Base-by-base conservation (phyloP, 1,140 invertebrate genomes). In the Archivesica marissinica region DNA sequence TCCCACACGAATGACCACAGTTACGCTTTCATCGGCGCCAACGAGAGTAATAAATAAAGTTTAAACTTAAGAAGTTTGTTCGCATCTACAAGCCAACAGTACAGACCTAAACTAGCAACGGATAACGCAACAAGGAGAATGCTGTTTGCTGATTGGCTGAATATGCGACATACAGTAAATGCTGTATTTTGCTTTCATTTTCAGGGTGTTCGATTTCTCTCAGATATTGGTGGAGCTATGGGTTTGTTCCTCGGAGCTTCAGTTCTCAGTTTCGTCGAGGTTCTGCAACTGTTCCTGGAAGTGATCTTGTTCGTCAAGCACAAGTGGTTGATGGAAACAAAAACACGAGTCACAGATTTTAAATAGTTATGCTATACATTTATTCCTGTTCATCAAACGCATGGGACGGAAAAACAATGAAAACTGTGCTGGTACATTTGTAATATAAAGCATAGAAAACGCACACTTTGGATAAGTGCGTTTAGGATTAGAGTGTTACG, bases 181-280 rank as follows among this genome's bases (percentile, higher is more conserved):
- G n/a, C n/a, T n/a, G n/a, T n/a, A n/a, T n/a, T n/a, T n/a, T n/a
- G n/a, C 44, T 11, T 50, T 56, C 6, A 23, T 4, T 83, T 83
- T 50, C 54, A 83, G 80, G 38, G 35, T 23, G 41, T 64, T 11
- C 80, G 72, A 28, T 83, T 75, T 47, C 39, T 83, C 7, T 83
- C 80, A 2, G 80, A 83, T 66, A 83, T 83, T 47, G 80, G 80
- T 50, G 80, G 80, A 44, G 70, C 80, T 0, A 75, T 61, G 35
- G 80, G 80, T n/a, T 54, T 83, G 25, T 83, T 83, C 52, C 11
- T 75, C 2, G 80, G 80, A n/a, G 80, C 80, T n/a, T 83, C 80
- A 20, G 68, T 83, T 15, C 68, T 83, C 3, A 83, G 52, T 47
- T 23, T 75, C 6, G 80, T 83, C 0, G 80, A 83, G 25, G 35